Evolutionary conservation across 2,797 vertebrate species (phyloP).

Genomic region (Dromococcyx pavoninus): DNA sequence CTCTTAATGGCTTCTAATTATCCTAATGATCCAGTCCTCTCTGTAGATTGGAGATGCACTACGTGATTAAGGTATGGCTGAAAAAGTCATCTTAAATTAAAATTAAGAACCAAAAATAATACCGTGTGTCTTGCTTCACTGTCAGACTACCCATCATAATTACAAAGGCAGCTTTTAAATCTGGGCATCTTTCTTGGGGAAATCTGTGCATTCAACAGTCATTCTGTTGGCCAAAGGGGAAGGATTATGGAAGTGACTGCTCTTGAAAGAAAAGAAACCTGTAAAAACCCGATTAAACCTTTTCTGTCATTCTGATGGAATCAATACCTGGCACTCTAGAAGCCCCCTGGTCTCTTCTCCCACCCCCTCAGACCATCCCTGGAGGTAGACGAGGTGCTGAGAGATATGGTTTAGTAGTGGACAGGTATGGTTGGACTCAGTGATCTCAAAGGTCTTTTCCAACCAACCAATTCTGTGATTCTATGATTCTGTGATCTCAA

Average conservation of each 20-base stretch:
- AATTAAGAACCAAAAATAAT: constrained; percentile 34
- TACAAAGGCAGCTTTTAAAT: not conserved
- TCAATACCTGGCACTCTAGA: not conserved
- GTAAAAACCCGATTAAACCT: not conserved
- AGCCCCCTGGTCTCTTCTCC: not conserved
- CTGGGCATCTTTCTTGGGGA: not conserved
- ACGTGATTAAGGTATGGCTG: constrained; percentile 28
- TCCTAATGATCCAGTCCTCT: constrained; percentile 49
- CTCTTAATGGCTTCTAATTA: constrained; percentile 56
- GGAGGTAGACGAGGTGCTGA: too few relatives aligned
- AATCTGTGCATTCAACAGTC: not conserved
- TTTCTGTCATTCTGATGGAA: not conserved
- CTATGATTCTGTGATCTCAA: not conserved
- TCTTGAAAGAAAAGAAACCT: not conserved
- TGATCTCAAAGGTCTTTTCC: too few relatives aligned
- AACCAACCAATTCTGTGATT: too few relatives aligned
- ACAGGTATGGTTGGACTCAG: too few relatives aligned
- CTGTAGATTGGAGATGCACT: constrained; percentile 5
- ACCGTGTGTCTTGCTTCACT: not conserved
- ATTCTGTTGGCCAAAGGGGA: not conserved
- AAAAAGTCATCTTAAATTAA: constrained; percentile 41
- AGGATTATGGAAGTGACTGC: not conserved
- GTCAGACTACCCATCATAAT: not conserved
- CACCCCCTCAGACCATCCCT: not conserved
- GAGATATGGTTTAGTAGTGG: too few relatives aligned